phyloP scores from a whole-genome alignment of 2,797 vertebrate species.

The Artibeus jamaicensis region DNA sequence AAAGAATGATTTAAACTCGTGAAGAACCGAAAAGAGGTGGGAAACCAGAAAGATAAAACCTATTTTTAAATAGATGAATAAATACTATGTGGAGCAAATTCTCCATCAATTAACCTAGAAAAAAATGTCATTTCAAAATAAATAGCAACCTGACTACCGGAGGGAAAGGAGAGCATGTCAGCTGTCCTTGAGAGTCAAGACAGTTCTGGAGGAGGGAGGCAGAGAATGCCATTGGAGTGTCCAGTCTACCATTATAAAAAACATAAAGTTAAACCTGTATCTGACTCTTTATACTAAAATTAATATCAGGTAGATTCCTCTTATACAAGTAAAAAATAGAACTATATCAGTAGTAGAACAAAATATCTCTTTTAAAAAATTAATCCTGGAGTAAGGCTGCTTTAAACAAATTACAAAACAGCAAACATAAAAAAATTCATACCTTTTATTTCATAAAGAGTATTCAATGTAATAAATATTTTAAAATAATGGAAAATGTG shows the following conservation, averaged over 20 bases:
- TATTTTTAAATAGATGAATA: not conserved
- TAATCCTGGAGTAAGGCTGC: not conserved
- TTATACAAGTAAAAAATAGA: not conserved
- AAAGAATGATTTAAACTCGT: not conserved
- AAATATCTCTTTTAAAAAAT: not conserved
- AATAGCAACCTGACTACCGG: not conserved
- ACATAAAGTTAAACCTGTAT: not conserved
- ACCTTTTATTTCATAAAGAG: constrained; percentile 13
- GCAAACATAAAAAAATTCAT: not conserved
- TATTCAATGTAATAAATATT: not conserved
- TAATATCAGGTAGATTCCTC: not conserved
- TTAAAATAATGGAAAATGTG: not conserved
- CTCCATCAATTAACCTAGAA: not conserved
- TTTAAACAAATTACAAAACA: not conserved
- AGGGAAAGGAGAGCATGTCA: not conserved
- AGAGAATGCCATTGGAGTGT: not conserved
- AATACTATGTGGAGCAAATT: not conserved
- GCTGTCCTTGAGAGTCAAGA: no score
- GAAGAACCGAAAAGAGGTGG: not conserved
- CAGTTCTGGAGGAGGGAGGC: not conserved
- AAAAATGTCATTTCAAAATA: constrained; percentile 19
- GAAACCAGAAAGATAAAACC: not conserved
- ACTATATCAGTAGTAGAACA: not conserved
- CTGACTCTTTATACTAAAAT: constrained; percentile 19
- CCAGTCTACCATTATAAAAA: not conserved